phyloP scores from a whole-genome alignment of 2,888 invertebrate species.

The Cancer borealis region DNA sequence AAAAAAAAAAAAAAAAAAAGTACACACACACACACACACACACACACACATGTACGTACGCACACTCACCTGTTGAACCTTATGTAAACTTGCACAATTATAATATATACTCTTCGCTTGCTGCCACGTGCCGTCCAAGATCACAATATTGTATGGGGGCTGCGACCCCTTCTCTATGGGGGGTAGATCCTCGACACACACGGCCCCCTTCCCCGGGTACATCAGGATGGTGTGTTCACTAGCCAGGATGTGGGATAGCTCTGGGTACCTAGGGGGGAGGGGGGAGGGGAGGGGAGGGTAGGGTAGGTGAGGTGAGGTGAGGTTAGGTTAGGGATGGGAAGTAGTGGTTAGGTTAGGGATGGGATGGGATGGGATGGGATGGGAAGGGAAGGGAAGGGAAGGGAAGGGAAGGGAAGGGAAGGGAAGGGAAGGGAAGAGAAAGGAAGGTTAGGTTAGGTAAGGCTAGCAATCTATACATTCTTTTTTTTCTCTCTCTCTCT shows the following conservation, averaged over 20 bases:
- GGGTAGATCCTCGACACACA: constrained; percentile 84
- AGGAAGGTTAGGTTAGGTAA: no score
- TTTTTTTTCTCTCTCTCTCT: background rate
- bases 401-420: no score
- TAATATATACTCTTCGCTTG: constrained; percentile 95
- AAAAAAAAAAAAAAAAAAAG: background rate
- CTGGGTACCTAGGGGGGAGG: constrained; percentile 80
- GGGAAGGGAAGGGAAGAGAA: no score
- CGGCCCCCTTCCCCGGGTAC: constrained; percentile 89
- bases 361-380: no score
- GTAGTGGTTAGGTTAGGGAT: no score
- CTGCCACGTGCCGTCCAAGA: constrained; percentile 97
- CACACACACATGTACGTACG: background rate
- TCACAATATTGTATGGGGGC: constrained; percentile 87
- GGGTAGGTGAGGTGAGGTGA: no score
- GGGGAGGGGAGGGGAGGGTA: background rate
- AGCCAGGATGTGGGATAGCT: constrained; percentile 85
- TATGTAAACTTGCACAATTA: constrained; percentile 88
- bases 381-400: background rate
- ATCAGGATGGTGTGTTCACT: constrained; percentile 87
- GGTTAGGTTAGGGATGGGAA: no score
- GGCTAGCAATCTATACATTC: background rate
- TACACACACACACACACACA: background rate
- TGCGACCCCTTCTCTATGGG: constrained; percentile 78
- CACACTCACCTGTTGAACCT: constrained; percentile 84